phyloP scores from a whole-genome alignment of 2,113 vertebrate species.

The Hypocryptadius cinnamomeus region DNA sequence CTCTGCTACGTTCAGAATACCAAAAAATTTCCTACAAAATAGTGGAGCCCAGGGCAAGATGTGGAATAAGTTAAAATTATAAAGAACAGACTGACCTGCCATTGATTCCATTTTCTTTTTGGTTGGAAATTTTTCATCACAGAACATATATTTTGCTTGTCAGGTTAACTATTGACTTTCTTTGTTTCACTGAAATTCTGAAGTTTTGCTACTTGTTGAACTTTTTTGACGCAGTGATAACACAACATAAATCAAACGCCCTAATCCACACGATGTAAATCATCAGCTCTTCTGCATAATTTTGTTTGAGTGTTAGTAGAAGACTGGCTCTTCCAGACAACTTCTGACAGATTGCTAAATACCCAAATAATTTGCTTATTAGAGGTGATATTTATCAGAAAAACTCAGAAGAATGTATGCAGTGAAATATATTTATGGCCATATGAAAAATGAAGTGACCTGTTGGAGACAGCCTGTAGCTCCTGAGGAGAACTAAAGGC shows the following conservation, averaged over 20 bases:
- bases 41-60: not conserved
- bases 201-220: constrained; percentile 6
- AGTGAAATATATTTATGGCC: not conserved
- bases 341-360: constrained; percentile 4
- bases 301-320: not conserved
- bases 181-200: not conserved
- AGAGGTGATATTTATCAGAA: not conserved
- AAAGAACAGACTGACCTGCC: not conserved
- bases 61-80: not conserved
- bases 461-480: not conserved
- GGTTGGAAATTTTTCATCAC: not conserved
- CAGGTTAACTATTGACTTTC: not conserved
- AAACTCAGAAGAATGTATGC: not conserved
- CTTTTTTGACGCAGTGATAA: not conserved
- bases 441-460: not conserved
- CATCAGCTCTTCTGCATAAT: not conserved
- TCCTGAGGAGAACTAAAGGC: not conserved
- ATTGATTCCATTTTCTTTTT: not conserved
- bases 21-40: not conserved
- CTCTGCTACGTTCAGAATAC: not conserved
- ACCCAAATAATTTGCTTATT: not conserved
- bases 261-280: constrained; percentile 1
- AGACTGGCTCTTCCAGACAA: constrained; percentile 7
- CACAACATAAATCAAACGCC: not conserved
- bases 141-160: not conserved